A percentile compares a stretch with the other conserved stretches of the same genome.
Evolutionary conservation across 2,113 vertebrate species (phyloP).

Genomic region (Spermophilus dauricus): DNA sequence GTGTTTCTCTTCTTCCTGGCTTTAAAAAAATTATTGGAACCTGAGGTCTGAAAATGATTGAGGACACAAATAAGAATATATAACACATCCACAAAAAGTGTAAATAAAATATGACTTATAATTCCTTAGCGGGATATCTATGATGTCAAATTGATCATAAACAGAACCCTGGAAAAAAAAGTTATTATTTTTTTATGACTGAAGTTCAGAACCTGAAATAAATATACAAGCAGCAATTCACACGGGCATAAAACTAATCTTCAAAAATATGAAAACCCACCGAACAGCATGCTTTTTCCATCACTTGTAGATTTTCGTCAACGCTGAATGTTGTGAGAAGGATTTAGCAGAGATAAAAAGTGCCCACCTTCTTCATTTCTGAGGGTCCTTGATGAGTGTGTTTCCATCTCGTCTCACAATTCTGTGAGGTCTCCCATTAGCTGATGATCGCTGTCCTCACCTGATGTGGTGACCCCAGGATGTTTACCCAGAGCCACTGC

Average conservation of each 20-base stretch:
- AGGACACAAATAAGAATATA: background rate
- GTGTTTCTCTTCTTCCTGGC: background rate
- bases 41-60: background rate
- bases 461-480: background rate
- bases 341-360: background rate
- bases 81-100: background rate
- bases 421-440: no score
- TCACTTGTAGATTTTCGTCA: background rate
- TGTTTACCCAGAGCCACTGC: constrained; percentile 55
- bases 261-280: background rate
- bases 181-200: constrained; percentile 15
- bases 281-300: background rate
- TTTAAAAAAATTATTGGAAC: background rate
- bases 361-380: background rate
- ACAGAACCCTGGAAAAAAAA: constrained; percentile 74
- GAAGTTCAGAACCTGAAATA: constrained; percentile 40
- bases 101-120: background rate
- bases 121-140: constrained; percentile 63
- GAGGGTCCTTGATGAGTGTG: background rate
- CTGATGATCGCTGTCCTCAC: constrained; percentile 44
- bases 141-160: constrained; percentile 80
- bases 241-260: background rate
- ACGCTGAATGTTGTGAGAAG: background rate
- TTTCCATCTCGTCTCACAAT: background rate
- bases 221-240: background rate